phyloP scores from a whole-genome alignment of 35 echinoderm and acorn worm genomes.

The Antedon bifida region DNA sequence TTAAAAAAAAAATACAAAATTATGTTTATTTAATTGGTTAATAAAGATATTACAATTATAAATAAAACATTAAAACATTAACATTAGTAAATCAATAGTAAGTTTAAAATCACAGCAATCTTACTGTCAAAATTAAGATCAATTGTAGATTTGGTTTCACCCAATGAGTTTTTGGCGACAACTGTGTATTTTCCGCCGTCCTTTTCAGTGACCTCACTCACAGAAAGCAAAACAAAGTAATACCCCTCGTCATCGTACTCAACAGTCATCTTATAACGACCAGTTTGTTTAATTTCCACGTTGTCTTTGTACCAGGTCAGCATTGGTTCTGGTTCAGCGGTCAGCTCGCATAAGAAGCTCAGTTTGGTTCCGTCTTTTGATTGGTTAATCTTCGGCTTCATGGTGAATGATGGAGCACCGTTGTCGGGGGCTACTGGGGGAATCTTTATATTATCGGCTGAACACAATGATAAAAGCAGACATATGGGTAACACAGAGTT shows the following conservation, averaged over 20 bases:
- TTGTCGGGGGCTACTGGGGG: background rate
- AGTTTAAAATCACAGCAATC: background rate
- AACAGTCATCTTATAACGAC: conserved; percentile 42
- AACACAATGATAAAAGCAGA: background rate
- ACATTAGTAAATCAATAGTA: background rate
- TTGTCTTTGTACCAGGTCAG: conserved; percentile 66
- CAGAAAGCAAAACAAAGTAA: conserved; percentile 29
- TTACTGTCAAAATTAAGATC: conserved; percentile 92
- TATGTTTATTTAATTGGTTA: too few relatives aligned
- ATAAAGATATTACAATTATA: too few relatives aligned
- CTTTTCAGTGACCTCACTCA: conserved; percentile 37
- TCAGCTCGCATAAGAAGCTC: conserved; percentile 69
- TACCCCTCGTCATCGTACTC: conserved; percentile 41
- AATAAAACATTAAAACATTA: too few relatives aligned
- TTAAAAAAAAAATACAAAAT: too few relatives aligned
- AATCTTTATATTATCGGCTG: background rate
- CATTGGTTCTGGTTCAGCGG: conserved; percentile 60
- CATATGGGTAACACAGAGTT: background rate
- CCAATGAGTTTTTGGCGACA: conserved; percentile 60
- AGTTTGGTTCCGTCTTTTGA: conserved; percentile 50
- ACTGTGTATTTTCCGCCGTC: conserved; percentile 82
- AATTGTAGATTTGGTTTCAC: conserved; percentile 84
- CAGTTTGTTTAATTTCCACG: conserved; percentile 26
- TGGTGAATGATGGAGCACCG: conserved; percentile 61
- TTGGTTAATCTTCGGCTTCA: conserved; percentile 73